Evolutionary conservation across 2,113 vertebrate species (phyloP), one percentile per base, ranked within the genome.

Genomic region (Heptranchias perlo): DNA sequence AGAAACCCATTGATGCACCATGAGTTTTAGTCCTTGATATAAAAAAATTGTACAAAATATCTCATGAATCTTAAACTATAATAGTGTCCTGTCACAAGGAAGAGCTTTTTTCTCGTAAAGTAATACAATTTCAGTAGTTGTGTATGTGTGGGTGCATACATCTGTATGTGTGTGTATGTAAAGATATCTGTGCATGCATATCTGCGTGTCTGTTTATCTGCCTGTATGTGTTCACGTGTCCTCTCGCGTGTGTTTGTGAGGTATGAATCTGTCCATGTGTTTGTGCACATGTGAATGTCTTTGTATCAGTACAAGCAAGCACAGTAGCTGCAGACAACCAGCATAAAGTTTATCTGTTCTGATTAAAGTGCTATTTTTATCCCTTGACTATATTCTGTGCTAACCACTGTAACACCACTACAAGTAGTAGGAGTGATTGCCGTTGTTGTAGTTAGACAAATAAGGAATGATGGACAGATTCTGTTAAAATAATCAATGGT

Each of bases 401-500:
- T 31, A 76, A 76, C 28, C 25, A 69, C 28, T 91, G 28, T 54
- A 31, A 35, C 31, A 31, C 28, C 4, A 35, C 4, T 52, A 16
- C 2, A 58, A 58, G 87, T 91, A 16, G 16, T 35, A 1, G 31
- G 87, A 58, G 54, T 35, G 25, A 52, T 58, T 16, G 52, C 58
- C 61, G 28, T 58, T 91, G 5, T 11, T 91, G 89, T 18, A 11
- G 35, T 64, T 10, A 25, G 35, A 64, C 58, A 62, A 93, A 62
- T 62, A 93, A 62, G 35, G 61, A 39, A 93, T 93, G 52, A n/a
- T 35, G 52, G 58, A 18, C 52, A 54, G 35, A n/a, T 23, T 35
- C 35, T 93, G 89, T 93, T 93, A 62, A 64, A 93, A 93, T 64
- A 62, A 93, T 93, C 54, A 25, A 62, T 62, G 7, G 10, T 92